Base-by-base conservation (phyloP, 2,113 vertebrate species). In the Bos indicus region DNA sequence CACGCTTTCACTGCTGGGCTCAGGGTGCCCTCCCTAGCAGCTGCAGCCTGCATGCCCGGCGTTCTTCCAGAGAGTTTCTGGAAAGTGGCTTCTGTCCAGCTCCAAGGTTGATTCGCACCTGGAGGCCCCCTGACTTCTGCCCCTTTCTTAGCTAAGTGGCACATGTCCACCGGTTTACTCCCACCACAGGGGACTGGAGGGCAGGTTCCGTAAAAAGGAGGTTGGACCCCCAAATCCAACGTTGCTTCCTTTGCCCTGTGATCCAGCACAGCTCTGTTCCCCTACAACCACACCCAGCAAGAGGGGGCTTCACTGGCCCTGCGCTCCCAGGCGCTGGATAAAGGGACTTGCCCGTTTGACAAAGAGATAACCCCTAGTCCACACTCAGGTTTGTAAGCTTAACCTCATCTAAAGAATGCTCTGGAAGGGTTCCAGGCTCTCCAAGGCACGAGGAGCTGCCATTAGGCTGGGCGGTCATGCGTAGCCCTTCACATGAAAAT, bases 1-100 rank as follows among this genome's bases (percentile, higher is more conserved):
- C 1, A 1, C 5, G 0, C 17, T 33, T 19, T 80, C 17, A 1
- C 17, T 1, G 2, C 21, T 6, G 64, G 17, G 28, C 10, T 1
- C 11, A 7, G 13, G 17, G 5, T 7, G 1, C 21, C 43, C n/a
- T 30, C 30, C 51, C 52, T 52, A 51, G 71, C 56, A 40, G n/a
- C n/a, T 16, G 56, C 19, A 43, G n/a, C 14, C 25, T 10, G 33
- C 6, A 7, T 19, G 5, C 11, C 0, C 0, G 4, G 19, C 52
- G 0, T 23, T 5, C 48, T 51, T 82, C 12, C 33, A 3, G 11
- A 2, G 1, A 0, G 16, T 15, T 46, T 57, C 74, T 16, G 36
- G 43, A 6, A 4, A 1, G 6, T 11, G 19, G 26, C 1, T 0
- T 25, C 33, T 6, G 0, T 36, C 36, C 46, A n/a, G 67, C 67